A percentile compares a stretch with the other conserved stretches of the same genome.
Evolutionary conservation across 2,888 invertebrate genomes (phyloP).

Genomic region (Drosophila paracracens): DNA sequence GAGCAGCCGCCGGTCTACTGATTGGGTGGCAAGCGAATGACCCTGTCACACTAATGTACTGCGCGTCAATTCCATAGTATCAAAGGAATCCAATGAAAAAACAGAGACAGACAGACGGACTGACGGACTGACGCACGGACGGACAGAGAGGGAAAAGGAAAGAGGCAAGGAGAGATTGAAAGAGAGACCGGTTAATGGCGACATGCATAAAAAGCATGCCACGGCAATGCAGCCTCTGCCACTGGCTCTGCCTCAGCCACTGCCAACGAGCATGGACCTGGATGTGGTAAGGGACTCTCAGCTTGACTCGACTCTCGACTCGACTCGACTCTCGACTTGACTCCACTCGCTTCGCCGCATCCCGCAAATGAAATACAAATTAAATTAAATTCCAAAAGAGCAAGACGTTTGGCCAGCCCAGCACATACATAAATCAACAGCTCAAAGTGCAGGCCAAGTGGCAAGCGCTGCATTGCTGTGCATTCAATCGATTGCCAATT

Average conservation of each 20-base stretch:
- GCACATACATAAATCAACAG: constrained; percentile 67
- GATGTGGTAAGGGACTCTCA: constrained; percentile 27
- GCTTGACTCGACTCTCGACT: constrained; percentile 13
- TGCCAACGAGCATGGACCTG: constrained; percentile 5
- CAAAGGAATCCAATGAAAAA: constrained; percentile 46
- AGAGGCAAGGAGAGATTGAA: constrained; percentile 6
- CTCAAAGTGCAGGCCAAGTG: constrained; percentile 69
- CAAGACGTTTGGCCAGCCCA: constrained; percentile 52
- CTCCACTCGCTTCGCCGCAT: constrained; percentile 20
- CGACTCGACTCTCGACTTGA: constrained; percentile 13
- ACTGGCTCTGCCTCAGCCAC: constrained; percentile 34
- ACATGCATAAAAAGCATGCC: constrained; percentile 66
- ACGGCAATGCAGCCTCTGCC: constrained; percentile 14
- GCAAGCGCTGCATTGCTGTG: constrained; percentile 44
- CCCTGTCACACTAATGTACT: constrained; percentile 56
- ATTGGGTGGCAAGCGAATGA: constrained; percentile 16
- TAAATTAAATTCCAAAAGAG: constrained; percentile 75
- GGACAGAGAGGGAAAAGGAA: neutral
- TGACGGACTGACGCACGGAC: neutral
- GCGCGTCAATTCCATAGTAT: constrained; percentile 46
- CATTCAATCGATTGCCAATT: constrained; percentile 18
- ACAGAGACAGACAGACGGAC: neutral
- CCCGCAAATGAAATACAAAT: constrained; percentile 73
- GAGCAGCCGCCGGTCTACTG: neutral
- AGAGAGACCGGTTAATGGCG: constrained; percentile 60